Evolutionary conservation across 1,140 invertebrate species (phyloP).

Genomic region (Nebria ingens): DNA sequence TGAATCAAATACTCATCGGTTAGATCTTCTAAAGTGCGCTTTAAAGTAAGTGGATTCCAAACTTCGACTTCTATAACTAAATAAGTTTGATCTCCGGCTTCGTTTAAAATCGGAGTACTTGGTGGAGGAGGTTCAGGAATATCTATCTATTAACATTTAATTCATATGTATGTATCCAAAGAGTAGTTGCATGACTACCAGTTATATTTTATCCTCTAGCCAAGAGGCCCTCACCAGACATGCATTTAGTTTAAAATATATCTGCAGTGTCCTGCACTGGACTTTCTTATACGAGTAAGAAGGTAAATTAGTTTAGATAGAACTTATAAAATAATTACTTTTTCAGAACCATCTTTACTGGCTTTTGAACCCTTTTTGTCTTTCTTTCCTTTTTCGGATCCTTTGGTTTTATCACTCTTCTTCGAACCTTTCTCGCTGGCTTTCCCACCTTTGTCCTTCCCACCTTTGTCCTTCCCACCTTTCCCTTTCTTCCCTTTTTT

Average conservation of each 20-base stretch:
- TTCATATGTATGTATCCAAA: slow-evolving; percentile 15
- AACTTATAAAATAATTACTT: no score
- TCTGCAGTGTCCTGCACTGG: no score
- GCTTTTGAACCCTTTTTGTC: not conserved
- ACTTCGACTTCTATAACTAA: slow-evolving; percentile 26
- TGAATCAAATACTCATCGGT: slow-evolving; percentile 13
- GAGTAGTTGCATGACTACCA: no score
- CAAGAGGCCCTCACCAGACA: no score
- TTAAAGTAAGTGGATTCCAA: slow-evolving; percentile 18
- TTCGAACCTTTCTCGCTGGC: not conserved
- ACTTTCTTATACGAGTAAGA: no score
- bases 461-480: slow-evolving; percentile 15
- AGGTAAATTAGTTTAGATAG: no score
- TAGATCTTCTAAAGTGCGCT: slow-evolving; percentile 22
- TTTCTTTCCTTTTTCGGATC: slow-evolving; percentile 17
- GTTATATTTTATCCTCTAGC: no score
- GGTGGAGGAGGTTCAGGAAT: slow-evolving; percentile 15
- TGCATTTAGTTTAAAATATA: slow-evolving; percentile 6
- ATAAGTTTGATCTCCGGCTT: slow-evolving; percentile 23
- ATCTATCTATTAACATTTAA: slow-evolving; percentile 8
- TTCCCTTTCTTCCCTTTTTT: slow-evolving; percentile 16
- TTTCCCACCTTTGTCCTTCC: not conserved
- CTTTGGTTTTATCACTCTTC: slow-evolving; percentile 15
- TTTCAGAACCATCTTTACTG: slow-evolving; percentile 5
- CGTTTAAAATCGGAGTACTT: slow-evolving; percentile 22